Percentiles rank a stretch among this genome's conserved stretches.
Conservation (phyloP, 1,140 invertebrate species). For the Calephelis virginiensis region DNA sequence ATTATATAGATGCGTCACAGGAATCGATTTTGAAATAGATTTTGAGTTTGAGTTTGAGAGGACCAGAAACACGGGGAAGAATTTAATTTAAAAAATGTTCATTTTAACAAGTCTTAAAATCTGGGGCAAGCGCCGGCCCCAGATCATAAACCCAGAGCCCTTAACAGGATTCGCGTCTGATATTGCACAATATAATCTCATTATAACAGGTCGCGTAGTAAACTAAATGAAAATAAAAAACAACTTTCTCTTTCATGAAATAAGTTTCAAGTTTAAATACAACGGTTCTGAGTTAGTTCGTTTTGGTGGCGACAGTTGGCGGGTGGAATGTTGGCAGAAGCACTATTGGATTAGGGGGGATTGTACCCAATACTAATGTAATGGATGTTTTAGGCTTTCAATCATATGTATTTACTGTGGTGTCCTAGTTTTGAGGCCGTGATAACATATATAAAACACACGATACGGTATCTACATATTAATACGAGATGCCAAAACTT, state of each 20-base stretch:
- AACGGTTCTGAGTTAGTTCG: constrained; percentile 4
- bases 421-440: no score
- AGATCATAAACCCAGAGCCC: background rate
- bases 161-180: constrained; percentile 4
- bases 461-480: no score
- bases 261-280: constrained; percentile 14
- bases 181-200: constrained; percentile 12
- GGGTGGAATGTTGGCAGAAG: constrained; percentile 8
- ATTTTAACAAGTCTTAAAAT: background rate
- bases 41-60: no score
- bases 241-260: constrained; percentile 1
- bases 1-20: no score
- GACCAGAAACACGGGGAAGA: no score
- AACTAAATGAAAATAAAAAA: background rate
- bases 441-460: no score
- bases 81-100: no score
- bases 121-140: background rate
- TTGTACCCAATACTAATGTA: constrained; percentile 8
- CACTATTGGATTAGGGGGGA: constrained; percentile 19
- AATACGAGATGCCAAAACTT: no score
- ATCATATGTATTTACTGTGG: background rate
- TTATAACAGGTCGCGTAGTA: background rate
- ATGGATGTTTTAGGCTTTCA: background rate
- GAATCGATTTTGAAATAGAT: no score
- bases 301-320: constrained; percentile 1